Conservation (phyloP, 2,888 invertebrate genomes). For the Eupithecia subfuscata region DNA sequence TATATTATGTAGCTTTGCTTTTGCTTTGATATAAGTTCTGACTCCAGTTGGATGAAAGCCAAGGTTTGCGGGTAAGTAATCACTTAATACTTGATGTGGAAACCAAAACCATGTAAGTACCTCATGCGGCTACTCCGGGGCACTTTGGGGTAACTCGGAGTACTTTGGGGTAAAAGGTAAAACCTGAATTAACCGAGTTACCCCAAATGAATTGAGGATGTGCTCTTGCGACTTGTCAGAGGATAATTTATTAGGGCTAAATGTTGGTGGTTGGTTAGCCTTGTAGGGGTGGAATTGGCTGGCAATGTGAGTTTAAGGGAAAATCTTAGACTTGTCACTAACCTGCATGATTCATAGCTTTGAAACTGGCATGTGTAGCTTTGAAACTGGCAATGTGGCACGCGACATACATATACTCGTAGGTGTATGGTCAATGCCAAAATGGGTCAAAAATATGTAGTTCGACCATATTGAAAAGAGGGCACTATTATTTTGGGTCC, state of each 20-base stretch:
- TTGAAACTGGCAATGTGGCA: too few species aligned
- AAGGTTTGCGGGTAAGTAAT: conserved; percentile 21
- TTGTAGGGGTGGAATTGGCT: not conserved
- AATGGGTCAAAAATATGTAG: too few species aligned
- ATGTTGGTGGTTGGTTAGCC: not conserved
- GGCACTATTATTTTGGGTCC: too few species aligned
- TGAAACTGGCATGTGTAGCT: too few species aligned
- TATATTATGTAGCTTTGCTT: not conserved
- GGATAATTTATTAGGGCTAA: not conserved
- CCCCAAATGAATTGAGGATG: conserved; percentile 4
- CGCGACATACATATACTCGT: too few species aligned
- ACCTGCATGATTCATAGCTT: not conserved
- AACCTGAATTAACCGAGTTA: not conserved
- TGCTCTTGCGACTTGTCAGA: not conserved
- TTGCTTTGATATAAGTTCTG: not conserved
- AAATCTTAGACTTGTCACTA: not conserved
- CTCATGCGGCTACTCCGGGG: not conserved
- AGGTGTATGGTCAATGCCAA: too few species aligned
- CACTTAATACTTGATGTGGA: conserved; percentile 28
- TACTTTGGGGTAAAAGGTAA: conserved; percentile 1
- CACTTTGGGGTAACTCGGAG: not conserved
- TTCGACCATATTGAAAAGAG: too few species aligned
- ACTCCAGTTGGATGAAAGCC: conserved; percentile 15
- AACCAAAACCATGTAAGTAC: conserved; percentile 2
- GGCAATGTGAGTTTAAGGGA: conserved; percentile 3